A percentile compares a stretch with the other conserved stretches of the same genome.
phyloP scores from a whole-genome alignment of 2,113 vertebrate genomes.

The Machaerirhynchus nigripectus region DNA sequence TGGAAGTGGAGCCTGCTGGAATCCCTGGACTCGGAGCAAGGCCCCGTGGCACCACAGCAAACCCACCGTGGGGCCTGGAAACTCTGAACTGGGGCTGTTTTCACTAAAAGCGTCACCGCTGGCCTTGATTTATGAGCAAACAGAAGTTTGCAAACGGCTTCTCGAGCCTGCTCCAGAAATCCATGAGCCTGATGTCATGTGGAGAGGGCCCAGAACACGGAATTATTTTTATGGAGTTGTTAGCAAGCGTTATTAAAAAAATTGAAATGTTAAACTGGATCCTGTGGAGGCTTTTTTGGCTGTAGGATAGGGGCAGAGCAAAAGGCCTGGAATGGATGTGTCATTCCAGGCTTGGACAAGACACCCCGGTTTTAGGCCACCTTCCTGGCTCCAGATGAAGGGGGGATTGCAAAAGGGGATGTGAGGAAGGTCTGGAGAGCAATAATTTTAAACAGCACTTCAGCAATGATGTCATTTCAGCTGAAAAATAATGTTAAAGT shows the following conservation, averaged over 20 bases:
- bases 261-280: background rate
- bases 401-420: background rate
- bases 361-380: background rate
- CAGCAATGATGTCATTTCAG: background rate
- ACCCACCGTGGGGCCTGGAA: background rate
- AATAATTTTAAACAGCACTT: background rate
- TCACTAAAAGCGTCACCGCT: background rate
- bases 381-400: conserved; percentile 1
- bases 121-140: conserved; percentile 21
- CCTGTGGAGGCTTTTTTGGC: background rate
- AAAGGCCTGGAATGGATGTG: background rate
- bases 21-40: background rate
- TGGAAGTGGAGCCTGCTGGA: background rate
- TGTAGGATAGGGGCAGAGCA: background rate
- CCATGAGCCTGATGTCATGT: background rate
- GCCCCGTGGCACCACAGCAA: background rate
- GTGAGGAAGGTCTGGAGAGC: background rate
- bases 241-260: background rate
- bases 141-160: background rate
- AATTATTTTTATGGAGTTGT: background rate
- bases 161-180: background rate
- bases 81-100: background rate
- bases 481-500: background rate
- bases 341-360: background rate
- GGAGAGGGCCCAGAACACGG: background rate